phyloP scores from a whole-genome alignment of 2,888 invertebrate genomes.

The Nemotelus nigrinus region DNA sequence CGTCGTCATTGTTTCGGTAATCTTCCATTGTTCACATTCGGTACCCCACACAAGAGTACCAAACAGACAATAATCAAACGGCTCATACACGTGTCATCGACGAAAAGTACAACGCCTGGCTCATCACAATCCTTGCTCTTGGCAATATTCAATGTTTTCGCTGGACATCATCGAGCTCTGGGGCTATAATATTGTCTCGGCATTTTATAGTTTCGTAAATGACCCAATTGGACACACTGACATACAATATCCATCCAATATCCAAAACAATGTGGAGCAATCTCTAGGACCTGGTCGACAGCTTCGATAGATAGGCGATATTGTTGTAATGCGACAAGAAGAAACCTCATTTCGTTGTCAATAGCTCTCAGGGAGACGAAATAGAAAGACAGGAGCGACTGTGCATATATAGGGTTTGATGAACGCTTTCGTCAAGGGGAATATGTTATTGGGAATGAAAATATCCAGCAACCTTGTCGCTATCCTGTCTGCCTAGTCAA shows the following conservation, averaged over 20 bases:
- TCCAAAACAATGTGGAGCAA: slow-evolving; percentile 22
- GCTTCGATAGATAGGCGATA: slow-evolving; percentile 13
- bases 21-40: slow-evolving; percentile 17
- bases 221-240: slow-evolving; percentile 49
- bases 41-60: slow-evolving; percentile 25
- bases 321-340: slow-evolving; percentile 25
- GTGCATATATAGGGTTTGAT: slow-evolving; percentile 32
- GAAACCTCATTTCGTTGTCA: slow-evolving; percentile 46
- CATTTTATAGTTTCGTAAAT: slow-evolving; percentile 49
- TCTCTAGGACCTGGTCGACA: neutral
- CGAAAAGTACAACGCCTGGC: neutral
- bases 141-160: slow-evolving; percentile 17
- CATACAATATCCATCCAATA: slow-evolving; percentile 26
- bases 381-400: neutral
- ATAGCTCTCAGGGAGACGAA: slow-evolving; percentile 24
- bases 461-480: slow-evolving; percentile 17
- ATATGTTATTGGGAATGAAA: slow-evolving; percentile 44
- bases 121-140: neutral
- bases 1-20: neutral
- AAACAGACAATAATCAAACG: slow-evolving; percentile 17
- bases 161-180: neutral
- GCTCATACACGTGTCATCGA: slow-evolving; percentile 3
- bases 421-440: slow-evolving; percentile 36
- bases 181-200: neutral
- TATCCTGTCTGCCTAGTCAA: slow-evolving; percentile 12